Conservation (phyloP, 1,140 invertebrate species). For the Psilanteris sp. region DNA sequence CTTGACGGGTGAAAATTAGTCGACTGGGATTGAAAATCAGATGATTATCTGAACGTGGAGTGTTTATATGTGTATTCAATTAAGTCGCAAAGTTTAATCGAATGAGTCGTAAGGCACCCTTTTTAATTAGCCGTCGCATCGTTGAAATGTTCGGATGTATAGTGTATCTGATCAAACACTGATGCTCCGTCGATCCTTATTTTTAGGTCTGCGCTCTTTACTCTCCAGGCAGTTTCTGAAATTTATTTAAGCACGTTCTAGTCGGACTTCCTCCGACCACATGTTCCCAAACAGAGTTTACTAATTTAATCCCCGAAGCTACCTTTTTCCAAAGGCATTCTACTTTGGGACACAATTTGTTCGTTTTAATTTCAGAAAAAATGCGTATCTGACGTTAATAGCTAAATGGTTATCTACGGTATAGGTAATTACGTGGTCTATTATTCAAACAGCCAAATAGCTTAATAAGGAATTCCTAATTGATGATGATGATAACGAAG, state of each 20-base stretch:
- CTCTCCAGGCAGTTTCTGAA: constrained; percentile 38
- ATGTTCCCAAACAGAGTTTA: constrained; percentile 39
- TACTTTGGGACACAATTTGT: background rate
- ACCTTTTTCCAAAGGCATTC: constrained; percentile 16
- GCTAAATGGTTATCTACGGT: no score
- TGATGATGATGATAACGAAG: no score
- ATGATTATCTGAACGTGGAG: constrained; percentile 54
- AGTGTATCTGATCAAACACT: constrained; percentile 63
- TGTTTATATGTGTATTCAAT: constrained; percentile 58
- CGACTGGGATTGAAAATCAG: constrained; percentile 48
- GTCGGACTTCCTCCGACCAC: constrained; percentile 47
- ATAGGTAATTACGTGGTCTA: no score
- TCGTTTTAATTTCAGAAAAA: no score
- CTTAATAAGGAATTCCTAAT: no score
- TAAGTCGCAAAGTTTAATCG: constrained; percentile 63
- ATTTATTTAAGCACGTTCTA: constrained; percentile 50
- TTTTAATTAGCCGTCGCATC: constrained; percentile 60
- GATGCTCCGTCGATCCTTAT: constrained; percentile 45
- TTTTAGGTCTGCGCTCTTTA: constrained; percentile 49
- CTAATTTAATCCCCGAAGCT: constrained; percentile 38
- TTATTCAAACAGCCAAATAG: no score
- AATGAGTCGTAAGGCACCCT: constrained; percentile 60
- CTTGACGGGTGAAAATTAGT: constrained; percentile 27
- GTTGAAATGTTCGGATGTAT: constrained; percentile 49
- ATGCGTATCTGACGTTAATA: no score